phyloP scores from a whole-genome alignment of 1,140 invertebrate genomes.

The Apis dorsata region DNA sequence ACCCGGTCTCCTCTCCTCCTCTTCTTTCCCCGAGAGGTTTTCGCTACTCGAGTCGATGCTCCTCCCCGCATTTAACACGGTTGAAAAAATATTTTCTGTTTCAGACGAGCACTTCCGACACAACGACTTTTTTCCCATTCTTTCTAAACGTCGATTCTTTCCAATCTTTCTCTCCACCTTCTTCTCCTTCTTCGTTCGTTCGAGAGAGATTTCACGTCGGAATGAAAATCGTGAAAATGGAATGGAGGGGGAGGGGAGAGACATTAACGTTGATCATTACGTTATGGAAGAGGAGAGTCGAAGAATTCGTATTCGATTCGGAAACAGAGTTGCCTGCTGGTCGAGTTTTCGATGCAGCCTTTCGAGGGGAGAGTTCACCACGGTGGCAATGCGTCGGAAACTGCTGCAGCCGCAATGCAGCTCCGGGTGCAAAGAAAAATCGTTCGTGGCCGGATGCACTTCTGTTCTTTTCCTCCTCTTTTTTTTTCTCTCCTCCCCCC shows the following conservation, averaged over 20 bases:
- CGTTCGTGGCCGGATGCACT: constrained; percentile 42
- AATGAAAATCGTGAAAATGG: too few species aligned
- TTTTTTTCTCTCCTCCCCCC: not conserved
- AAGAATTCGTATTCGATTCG: not conserved
- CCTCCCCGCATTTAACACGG: constrained; percentile 3
- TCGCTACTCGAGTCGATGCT: constrained; percentile 20
- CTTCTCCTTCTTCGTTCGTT: too few species aligned
- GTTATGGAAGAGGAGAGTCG: not conserved
- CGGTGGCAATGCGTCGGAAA: constrained; percentile 68
- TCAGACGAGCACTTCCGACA: not conserved
- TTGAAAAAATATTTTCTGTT: constrained; percentile 26
- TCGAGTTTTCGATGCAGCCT: constrained; percentile 44
- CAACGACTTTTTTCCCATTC: too few species aligned
- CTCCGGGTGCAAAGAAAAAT: constrained; percentile 59
- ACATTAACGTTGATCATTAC: too few species aligned
- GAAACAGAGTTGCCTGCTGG: not conserved
- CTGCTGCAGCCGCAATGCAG: constrained; percentile 73
- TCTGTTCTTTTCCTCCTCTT: constrained; percentile 5
- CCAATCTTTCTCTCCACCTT: constrained; percentile 1
- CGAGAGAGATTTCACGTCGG: too few species aligned
- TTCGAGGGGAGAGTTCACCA: constrained; percentile 41
- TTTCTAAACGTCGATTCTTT: not conserved
- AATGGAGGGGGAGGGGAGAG: too few species aligned
- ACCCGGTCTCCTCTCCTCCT: constrained; percentile 13
- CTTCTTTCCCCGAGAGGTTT: constrained; percentile 22